Evolutionary conservation across 2,888 invertebrate species (phyloP).

Genomic region (Pterostichus madidus): DNA sequence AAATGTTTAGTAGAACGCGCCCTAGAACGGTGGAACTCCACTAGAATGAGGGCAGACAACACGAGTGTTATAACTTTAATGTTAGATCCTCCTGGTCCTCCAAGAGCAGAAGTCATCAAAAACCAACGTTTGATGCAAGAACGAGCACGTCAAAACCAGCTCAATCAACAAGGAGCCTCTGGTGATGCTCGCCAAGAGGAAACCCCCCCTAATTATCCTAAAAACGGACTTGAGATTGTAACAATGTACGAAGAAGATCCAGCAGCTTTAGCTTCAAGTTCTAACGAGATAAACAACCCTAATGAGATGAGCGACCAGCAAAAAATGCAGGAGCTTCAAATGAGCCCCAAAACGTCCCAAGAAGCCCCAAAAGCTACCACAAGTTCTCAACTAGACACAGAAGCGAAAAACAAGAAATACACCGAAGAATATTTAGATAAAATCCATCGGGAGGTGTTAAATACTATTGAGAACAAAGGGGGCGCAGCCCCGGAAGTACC

Average conservation of each 20-base stretch:
- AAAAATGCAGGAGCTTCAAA: constrained; percentile 10
- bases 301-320: not conserved
- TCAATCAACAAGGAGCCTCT: too few relatives aligned
- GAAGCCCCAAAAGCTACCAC: too few relatives aligned
- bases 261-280: constrained; percentile 69
- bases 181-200: not conserved
- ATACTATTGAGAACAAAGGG: not conserved
- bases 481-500: not conserved
- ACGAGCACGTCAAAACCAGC: constrained; percentile 69
- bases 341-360: not conserved
- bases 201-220: constrained; percentile 74
- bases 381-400: not conserved
- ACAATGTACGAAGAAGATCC: constrained; percentile 78
- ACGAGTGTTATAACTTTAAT: constrained; percentile 96
- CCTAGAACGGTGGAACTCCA: constrained; percentile 89
- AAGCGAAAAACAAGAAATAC: constrained; percentile 73
- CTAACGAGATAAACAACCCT: too few relatives aligned
- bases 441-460: constrained; percentile 42
- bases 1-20: constrained; percentile 92
- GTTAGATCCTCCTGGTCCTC: constrained; percentile 91
- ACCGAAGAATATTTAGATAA: constrained; percentile 49
- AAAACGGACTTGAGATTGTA: constrained; percentile 79
- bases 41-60: constrained; percentile 96
- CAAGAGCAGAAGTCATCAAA: constrained; percentile 82
- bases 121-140: constrained; percentile 69